These are phyloP conservation scores for Entelurus aequoreus DNA, from an alignment of 2,113 vertebrate species.

Conservation along the genomic window DNA sequence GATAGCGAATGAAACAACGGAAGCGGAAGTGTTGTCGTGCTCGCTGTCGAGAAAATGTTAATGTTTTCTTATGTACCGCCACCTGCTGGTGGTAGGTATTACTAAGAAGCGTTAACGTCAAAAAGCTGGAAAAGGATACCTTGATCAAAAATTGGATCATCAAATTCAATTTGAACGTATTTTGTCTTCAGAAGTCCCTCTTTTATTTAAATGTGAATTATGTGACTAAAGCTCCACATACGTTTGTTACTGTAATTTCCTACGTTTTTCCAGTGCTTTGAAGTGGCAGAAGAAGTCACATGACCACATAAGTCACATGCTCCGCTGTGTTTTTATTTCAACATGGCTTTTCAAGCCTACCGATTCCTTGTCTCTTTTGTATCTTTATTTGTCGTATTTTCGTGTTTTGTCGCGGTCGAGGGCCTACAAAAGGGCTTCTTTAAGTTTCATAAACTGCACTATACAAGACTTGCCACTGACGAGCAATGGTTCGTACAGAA, in stretches of 20 bases:
- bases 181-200: too few relatives aligned
- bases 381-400: constrained; percentile 3
- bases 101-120: too few relatives aligned
- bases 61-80: background rate
- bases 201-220: too few relatives aligned
- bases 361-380: background rate
- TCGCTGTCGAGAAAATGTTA: background rate
- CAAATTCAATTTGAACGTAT: too few relatives aligned
- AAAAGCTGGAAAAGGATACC: background rate
- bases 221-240: too few relatives aligned
- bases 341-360: constrained; percentile 32
- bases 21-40: constrained; percentile 20
- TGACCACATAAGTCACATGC: constrained; percentile 52
- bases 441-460: constrained; percentile 4
- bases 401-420: constrained; percentile 3
- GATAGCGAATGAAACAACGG: constrained; percentile 29
- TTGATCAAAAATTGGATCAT: background rate
- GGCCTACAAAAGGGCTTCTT: constrained; percentile 30
- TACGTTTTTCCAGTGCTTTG: background rate
- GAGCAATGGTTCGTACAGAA: constrained; percentile 67
- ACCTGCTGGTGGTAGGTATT: background rate
- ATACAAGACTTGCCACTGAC: constrained; percentile 3
- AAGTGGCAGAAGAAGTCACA: constrained; percentile 38
- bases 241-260: background rate
- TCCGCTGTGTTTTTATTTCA: background rate